Base-by-base conservation (phyloP, 2,888 invertebrate genomes). In the Crossocerus cetratus region DNA sequence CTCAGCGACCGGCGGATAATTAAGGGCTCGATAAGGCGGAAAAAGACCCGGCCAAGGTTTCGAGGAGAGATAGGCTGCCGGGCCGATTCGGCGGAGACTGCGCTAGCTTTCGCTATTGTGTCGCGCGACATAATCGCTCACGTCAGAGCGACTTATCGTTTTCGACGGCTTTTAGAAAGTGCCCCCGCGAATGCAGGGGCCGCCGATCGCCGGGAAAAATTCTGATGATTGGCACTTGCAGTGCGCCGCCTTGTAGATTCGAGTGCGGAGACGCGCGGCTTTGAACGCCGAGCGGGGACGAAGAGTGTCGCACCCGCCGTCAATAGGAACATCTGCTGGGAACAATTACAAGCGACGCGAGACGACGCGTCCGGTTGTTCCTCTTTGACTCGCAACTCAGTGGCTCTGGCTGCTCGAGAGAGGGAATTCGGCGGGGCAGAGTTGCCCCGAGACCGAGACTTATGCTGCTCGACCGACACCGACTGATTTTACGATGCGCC, bases 401-500 rank as follows among this genome's bases (percentile, higher is more conserved):
- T 32, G 32, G 32, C 32, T 32, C 32, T 49, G 3, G 49, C 14
- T 49, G 49, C 77, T 58, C 73, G 63, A 69, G 81, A 78, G 74
- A 81, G 81, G 78, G 74, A 81, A 81, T 72, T 75, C 81, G 78
- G 63, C 81, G 61, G 72, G 62, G 68, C 57, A 64, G 55, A 32
- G 74, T 70, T 59, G 11, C 58, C 72, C 68, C 72, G 81, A 81
- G n/a, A n/a, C n/a, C n/a, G n/a, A 81, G 82, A 82, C 79, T 81
- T 79, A 81, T 82, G 82, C 77, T 69, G 72, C 68, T 74, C 77
- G 79, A 82, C 77, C 77, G 81, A 78, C 81, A 74, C 68, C 81
- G 80, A 71, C 82, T 82, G 82, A 82, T 80, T 82, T 82, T 82
- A 82, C 82, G 82, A 82, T 61, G 69, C 74, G 55, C 71, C 73